These are phyloP conservation scores for Cataglyphis livida DNA, from an alignment of 2,888 invertebrate species.

Conservation along the genomic window DNA sequence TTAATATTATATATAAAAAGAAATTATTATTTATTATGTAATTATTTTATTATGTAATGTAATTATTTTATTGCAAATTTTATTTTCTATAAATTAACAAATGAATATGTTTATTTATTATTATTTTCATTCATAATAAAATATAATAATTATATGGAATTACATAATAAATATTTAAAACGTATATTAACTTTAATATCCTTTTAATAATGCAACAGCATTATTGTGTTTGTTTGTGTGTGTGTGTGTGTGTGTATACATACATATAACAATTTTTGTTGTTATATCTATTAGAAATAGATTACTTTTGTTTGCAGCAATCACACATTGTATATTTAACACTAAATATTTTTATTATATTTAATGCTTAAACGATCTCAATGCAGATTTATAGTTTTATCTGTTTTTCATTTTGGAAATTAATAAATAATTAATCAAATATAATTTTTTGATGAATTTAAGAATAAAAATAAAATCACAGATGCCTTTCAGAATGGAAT, in stretches of 20 bases:
- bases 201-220: not conserved
- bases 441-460: constrained; percentile 18
- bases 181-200: not conserved
- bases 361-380: not conserved
- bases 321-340: not conserved
- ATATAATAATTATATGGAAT: not conserved
- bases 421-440: not conserved
- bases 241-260: too few relatives aligned
- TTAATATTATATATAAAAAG: not conserved
- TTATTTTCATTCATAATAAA: not conserved
- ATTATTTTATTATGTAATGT: not conserved
- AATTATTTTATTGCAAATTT: not conserved
- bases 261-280: not conserved
- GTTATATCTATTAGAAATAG: not conserved
- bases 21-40: not conserved
- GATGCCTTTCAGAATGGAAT: constrained; percentile 56
- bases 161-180: constrained; percentile 2
- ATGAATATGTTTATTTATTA: not conserved
- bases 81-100: not conserved
- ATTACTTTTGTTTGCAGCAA: not conserved
- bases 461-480: constrained; percentile 4
- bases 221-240: too few relatives aligned
- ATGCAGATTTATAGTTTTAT: not conserved
- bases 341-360: not conserved
- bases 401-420: not conserved